Base-by-base conservation (phyloP, 2,797 vertebrate species). In the Manis pentadactyla region DNA sequence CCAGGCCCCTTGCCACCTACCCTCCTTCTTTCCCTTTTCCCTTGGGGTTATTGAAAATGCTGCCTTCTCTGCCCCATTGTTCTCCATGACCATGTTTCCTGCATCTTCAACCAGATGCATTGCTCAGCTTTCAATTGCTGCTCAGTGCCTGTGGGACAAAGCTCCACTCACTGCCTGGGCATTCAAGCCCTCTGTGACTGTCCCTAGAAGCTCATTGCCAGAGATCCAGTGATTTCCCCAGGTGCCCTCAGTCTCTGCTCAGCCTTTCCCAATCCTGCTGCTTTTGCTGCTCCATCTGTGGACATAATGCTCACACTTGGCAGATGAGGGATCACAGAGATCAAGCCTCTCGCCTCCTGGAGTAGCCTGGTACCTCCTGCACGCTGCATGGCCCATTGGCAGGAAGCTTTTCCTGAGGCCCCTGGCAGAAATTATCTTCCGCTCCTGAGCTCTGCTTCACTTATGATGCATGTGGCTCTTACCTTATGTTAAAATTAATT, bases 81-180 rank as follows among this genome's bases (percentile, higher is more conserved):
- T 55, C 15, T 55, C 29, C 3, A n/a, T 1, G 19, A 23, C 11
- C n/a, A 4, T 3, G 37, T 59, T 25, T 21, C 46, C 31, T 74
- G 25, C 2, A 9, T 78, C 51, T 29, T 12, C 39, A 27, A 27
- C 13, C 27, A 29, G 49, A 51, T n/a, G 5, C 21, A 29, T 51
- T 59, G 46, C 42, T 25, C 10, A 34, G 69, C 17, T 31, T 90
- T 79, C 25, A 18, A 9, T n/a, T 23, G 14, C 19, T 63, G 51
- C 49, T 71, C 15, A 37, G 78, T 73, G 73, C 23, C 39, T 25
- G 37, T 81, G 93, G 59, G 46, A 55, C 34, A 37, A 21, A 68
- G 11, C 11, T 37, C 7, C 18, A 8, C 8, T 42, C 1, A 1
- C 23, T 23, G 29, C 27, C 3, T 0, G 6, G 27, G 6, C 29